Conservation (phyloP, 2,888 invertebrate genomes). For the Anagyrus pseudococci region DNA sequence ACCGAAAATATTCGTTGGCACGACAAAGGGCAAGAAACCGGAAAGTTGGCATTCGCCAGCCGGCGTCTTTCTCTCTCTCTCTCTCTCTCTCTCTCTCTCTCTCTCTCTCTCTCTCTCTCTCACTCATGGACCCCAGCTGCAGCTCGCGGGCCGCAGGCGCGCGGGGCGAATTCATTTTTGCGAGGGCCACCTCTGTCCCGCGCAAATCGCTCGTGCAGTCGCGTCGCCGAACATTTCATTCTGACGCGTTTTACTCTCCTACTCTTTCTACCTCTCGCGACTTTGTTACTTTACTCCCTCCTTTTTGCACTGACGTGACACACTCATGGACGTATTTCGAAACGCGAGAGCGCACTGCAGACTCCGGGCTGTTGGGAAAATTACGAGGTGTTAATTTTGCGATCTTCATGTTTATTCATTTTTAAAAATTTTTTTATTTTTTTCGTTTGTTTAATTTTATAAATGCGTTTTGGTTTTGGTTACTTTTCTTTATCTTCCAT, state of each 20-base stretch:
- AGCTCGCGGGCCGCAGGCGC: neutral
- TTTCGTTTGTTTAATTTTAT: slow-evolving; percentile 34
- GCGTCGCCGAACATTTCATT: neutral
- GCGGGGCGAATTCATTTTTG: slow-evolving; percentile 7
- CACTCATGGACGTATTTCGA: neutral
- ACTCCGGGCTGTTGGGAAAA: slow-evolving; percentile 11
- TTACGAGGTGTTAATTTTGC: slow-evolving; percentile 26
- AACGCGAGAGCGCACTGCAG: slow-evolving; percentile 14
- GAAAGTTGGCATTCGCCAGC: slow-evolving; percentile 42
- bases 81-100: slow-evolving; percentile 14
- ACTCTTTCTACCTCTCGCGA: neutral
- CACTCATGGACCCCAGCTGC: neutral
- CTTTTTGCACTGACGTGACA: neutral
- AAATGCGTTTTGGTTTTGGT: slow-evolving; percentile 23
- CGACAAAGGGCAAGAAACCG: slow-evolving; percentile 52
- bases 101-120: slow-evolving; percentile 12
- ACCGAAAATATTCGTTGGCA: slow-evolving; percentile 51
- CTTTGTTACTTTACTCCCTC: neutral
- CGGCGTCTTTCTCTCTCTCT: slow-evolving; percentile 22
- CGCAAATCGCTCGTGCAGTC: slow-evolving; percentile 15
- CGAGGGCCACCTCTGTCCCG: neutral
- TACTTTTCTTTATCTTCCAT: slow-evolving; percentile 31
- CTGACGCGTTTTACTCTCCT: neutral
- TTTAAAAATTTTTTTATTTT: too few species aligned
- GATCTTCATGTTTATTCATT: slow-evolving; percentile 14